Conservation (phyloP, 2,113 vertebrate genomes). For the Bucco capensis region DNA sequence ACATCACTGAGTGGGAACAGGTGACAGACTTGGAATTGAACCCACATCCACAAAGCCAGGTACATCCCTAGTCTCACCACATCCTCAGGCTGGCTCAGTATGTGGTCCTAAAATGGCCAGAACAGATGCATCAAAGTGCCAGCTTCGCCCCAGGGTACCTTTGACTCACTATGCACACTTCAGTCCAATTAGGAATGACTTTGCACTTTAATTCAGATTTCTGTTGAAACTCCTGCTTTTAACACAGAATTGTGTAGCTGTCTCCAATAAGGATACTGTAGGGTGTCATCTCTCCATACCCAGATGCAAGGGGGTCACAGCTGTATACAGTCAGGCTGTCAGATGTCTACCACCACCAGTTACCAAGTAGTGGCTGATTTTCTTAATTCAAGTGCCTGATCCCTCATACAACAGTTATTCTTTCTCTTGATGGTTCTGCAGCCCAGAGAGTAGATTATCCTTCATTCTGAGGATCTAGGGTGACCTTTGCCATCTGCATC, state of each 20-base stretch:
- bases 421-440: background rate
- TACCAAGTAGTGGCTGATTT: background rate
- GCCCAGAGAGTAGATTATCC: background rate
- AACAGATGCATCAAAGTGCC: background rate
- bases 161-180: background rate
- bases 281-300: background rate
- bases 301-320: background rate
- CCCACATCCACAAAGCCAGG: background rate
- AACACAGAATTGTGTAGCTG: background rate
- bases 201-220: background rate
- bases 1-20: background rate
- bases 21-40: background rate
- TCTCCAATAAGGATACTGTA: background rate
- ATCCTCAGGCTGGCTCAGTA: background rate
- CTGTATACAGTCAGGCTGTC: background rate
- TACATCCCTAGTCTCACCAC: background rate
- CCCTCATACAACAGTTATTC: background rate
- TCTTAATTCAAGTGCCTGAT: background rate
- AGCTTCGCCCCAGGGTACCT: background rate
- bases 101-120: background rate
- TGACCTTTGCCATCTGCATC: background rate
- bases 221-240: background rate
- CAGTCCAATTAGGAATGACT: background rate
- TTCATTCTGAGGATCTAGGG: background rate
- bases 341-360: background rate